phyloP scores from a whole-genome alignment of 1,140 invertebrate genomes.

The Caenorhabditis briggsae region DNA sequence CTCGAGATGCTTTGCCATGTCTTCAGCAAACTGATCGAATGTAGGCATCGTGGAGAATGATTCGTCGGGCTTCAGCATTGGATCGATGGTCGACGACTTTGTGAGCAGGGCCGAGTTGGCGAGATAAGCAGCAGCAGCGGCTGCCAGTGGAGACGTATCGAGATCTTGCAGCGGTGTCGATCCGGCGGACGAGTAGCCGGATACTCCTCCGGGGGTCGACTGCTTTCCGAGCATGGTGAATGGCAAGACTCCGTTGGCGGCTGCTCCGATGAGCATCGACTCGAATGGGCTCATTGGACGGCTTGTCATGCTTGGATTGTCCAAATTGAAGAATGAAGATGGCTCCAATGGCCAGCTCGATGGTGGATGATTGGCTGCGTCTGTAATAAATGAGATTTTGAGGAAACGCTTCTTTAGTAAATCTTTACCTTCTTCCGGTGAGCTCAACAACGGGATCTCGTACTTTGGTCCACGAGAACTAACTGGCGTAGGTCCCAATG shows the following conservation, averaged over 20 bases:
- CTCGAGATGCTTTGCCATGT: slow-evolving; percentile 20
- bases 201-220: slow-evolving; percentile 6
- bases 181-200: slow-evolving; percentile 13
- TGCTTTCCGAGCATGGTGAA: slow-evolving; percentile 21
- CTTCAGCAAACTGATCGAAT: slow-evolving; percentile 2
- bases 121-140: neutral
- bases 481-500: slow-evolving; percentile 20
- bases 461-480: slow-evolving; percentile 35
- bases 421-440: neutral
- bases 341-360: slow-evolving; percentile 32
- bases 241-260: neutral
- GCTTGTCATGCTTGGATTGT: neutral
- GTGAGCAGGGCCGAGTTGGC: neutral
- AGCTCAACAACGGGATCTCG: neutral
- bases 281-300: slow-evolving; percentile 37
- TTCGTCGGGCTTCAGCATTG: neutral
- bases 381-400: neutral
- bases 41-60: neutral
- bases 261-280: slow-evolving; percentile 11
- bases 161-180: neutral
- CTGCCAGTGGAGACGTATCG: neutral
- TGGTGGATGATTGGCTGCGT: neutral
- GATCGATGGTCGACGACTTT: neutral
- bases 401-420: neutral
- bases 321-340: slow-evolving; percentile 18